These are phyloP conservation scores for Sarotherodon lohbergeri DNA, from an alignment of 2,113 vertebrate genomes.

Conservation along the genomic window DNA sequence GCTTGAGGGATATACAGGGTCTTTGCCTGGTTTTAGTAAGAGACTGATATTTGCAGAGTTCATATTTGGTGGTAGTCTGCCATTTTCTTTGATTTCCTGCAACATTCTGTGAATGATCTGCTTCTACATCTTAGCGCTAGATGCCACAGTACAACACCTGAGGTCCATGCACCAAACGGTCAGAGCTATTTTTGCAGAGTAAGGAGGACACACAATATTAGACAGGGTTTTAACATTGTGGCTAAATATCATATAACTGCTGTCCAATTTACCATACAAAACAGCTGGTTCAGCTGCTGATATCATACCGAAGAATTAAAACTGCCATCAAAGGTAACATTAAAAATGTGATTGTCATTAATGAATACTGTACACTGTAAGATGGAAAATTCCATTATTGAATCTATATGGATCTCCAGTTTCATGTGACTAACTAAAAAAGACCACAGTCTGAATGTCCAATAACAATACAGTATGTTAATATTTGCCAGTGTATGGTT, in stretches of 20 bases:
- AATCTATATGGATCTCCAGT: not conserved
- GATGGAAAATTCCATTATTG: not conserved
- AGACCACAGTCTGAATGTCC: not conserved
- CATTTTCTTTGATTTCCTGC: too few relatives aligned
- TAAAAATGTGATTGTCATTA: not conserved
- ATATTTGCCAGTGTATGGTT: constrained; percentile 7
- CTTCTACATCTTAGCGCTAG: not conserved
- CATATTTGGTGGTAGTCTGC: too few relatives aligned
- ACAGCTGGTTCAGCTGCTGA: not conserved
- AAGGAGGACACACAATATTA: not conserved
- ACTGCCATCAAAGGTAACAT: not conserved
- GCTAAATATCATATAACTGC: not conserved
- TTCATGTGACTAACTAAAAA: not conserved
- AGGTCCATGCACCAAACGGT: not conserved
- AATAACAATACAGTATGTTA: not conserved
- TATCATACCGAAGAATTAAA: not conserved
- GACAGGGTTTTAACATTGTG: not conserved
- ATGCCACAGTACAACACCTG: not conserved
- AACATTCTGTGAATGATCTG: too few relatives aligned
- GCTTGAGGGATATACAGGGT: too few relatives aligned
- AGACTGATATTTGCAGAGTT: too few relatives aligned
- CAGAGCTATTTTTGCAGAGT: not conserved
- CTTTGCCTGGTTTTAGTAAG: too few relatives aligned
- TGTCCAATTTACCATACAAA: not conserved
- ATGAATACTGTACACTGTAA: not conserved